A percentile compares a stretch with the other conserved stretches of the same genome.
phyloP scores from a whole-genome alignment of 2,113 vertebrate species.

The Malurus alboscapulatus region DNA sequence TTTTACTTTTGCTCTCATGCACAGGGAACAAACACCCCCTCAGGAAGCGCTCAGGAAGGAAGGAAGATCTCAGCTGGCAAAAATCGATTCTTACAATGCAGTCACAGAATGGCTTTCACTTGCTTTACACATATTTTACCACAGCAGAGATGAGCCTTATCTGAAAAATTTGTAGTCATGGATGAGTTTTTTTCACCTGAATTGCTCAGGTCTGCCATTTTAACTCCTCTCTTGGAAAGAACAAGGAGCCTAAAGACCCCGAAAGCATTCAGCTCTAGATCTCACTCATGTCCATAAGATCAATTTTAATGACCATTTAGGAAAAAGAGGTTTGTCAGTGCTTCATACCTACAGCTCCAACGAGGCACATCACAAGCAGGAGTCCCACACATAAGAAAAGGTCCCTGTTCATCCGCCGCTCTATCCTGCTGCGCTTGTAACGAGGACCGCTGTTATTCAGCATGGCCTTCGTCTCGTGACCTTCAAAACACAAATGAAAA shows the following conservation, averaged over 20 bases:
- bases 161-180: background rate
- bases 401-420: conserved; percentile 85
- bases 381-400: conserved; percentile 87
- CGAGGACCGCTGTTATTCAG: conserved; percentile 87
- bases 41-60: background rate
- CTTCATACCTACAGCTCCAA: conserved; percentile 85
- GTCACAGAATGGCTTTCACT: background rate
- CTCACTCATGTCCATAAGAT: background rate
- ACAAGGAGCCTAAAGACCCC: background rate
- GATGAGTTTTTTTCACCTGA: background rate
- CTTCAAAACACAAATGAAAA: conserved; percentile 66
- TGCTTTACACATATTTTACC: background rate
- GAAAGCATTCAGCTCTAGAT: background rate
- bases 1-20: background rate
- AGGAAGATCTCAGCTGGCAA: background rate
- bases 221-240: background rate
- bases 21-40: background rate
- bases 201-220: background rate
- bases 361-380: conserved; percentile 88
- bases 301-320: background rate
- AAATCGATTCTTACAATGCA: rapidly evolving
- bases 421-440: conserved; percentile 93
- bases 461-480: conserved; percentile 95
- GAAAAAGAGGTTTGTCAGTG: background rate
- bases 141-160: background rate